Evolutionary conservation across 2,113 vertebrate genomes (phyloP).

Genomic region (Barnardius zonarius): DNA sequence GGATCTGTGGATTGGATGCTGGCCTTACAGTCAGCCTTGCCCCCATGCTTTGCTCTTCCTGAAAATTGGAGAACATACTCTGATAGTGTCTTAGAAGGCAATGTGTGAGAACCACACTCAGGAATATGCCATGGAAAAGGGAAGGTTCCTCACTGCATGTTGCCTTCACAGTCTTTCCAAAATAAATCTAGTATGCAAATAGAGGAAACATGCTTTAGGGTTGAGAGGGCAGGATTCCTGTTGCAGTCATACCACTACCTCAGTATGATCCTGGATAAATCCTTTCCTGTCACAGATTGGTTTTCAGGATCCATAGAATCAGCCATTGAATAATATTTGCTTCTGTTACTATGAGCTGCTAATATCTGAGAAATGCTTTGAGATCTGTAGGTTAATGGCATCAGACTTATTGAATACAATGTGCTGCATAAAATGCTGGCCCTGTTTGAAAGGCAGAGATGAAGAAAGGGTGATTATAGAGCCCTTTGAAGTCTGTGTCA

Average conservation of each 20-base stretch:
- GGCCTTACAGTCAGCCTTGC: background rate
- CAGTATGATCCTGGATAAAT: background rate
- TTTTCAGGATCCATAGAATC: background rate
- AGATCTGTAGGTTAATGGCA: background rate
- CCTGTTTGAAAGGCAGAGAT: background rate
- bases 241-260: background rate
- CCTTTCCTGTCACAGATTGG: background rate
- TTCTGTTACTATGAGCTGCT: background rate
- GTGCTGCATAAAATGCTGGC: background rate
- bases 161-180: background rate
- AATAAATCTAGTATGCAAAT: background rate
- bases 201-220: background rate
- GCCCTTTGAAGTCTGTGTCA: background rate
- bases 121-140: background rate
- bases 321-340: background rate
- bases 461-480: background rate
- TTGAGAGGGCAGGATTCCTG: background rate
- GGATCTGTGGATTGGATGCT: background rate
- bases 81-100: background rate
- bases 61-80: background rate
- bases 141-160: background rate
- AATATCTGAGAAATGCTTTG: background rate
- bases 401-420: background rate
- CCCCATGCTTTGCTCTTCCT: background rate
- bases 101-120: background rate